These are phyloP conservation scores for Xanthia icteritia DNA, from an alignment of 2,888 invertebrate genomes.

Conservation along the genomic window DNA sequence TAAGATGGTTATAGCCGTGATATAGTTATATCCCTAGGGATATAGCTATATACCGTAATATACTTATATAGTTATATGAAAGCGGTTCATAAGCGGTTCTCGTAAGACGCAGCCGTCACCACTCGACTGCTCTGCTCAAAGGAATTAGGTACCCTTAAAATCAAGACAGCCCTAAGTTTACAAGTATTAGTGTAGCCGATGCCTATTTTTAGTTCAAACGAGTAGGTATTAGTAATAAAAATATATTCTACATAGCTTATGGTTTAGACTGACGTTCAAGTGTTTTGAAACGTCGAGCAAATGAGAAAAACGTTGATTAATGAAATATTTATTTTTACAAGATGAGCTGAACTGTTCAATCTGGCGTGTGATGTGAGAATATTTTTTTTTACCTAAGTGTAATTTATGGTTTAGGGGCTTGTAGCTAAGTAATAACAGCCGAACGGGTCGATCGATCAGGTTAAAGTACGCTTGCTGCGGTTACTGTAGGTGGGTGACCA, in stretches of 20 bases:
- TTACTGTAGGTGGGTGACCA: too few relatives aligned
- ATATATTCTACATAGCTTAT: constrained; percentile 22
- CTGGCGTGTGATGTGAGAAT: constrained; percentile 23
- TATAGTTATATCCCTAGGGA: too few relatives aligned
- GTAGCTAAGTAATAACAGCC: too few relatives aligned
- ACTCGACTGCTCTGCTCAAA: too few relatives aligned
- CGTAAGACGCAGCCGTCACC: too few relatives aligned
- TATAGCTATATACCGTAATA: too few relatives aligned
- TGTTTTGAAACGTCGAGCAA: constrained; percentile 33
- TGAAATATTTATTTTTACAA: constrained; percentile 33
- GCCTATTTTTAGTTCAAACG: constrained; percentile 21
- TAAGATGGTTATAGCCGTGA: too few relatives aligned
- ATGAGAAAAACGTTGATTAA: constrained; percentile 23
- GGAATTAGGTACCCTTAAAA: not conserved
- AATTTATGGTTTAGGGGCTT: not conserved
- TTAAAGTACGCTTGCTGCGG: too few relatives aligned
- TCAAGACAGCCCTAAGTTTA: not conserved
- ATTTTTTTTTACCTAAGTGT: not conserved
- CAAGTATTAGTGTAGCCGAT: not conserved
- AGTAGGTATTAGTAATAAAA: constrained; percentile 4
- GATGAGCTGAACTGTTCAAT: constrained; percentile 40
- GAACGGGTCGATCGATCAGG: too few relatives aligned
- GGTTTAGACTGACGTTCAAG: constrained; percentile 31
- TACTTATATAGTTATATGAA: too few relatives aligned
- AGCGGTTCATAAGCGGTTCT: too few relatives aligned